These are phyloP conservation scores for Oegoconia quadripuncta DNA, from an alignment of 2,888 invertebrate genomes.

Conservation along the genomic window DNA sequence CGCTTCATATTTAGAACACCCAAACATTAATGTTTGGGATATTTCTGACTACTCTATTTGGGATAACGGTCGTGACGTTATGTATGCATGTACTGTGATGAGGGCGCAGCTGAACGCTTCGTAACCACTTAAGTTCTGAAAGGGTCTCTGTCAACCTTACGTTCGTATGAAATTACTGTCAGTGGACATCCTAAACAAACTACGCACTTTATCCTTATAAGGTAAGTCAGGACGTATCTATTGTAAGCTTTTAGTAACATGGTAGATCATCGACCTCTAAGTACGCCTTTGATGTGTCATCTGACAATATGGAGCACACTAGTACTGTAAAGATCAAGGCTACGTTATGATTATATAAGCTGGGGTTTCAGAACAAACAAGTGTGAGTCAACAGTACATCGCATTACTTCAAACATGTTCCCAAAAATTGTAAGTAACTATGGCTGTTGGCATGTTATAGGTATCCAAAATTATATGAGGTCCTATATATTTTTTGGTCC, in stretches of 20 bases:
- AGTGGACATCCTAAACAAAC: neutral
- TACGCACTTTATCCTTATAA: slow-evolving; percentile 26
- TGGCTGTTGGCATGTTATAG: neutral
- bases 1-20: too few species aligned
- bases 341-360: slow-evolving; percentile 47
- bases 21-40: too few species aligned
- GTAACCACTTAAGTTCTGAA: neutral
- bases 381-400: slow-evolving; percentile 21
- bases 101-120: too few species aligned
- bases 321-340: slow-evolving; percentile 51
- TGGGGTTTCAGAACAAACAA: slow-evolving; percentile 17
- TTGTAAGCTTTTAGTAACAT: slow-evolving; percentile 26
- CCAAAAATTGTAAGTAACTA: slow-evolving; percentile 24
- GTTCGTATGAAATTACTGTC: neutral
- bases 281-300: slow-evolving; percentile 35
- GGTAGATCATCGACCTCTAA: slow-evolving; percentile 41
- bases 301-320: slow-evolving; percentile 31
- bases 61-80: too few species aligned
- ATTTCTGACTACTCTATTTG: too few species aligned
- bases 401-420: slow-evolving; percentile 21
- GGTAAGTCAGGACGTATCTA: slow-evolving; percentile 37
- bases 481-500: too few species aligned
- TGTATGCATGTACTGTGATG: too few species aligned
- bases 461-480: too few species aligned
- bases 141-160: too few species aligned